Conservation (phyloP, 2,113 vertebrate species). For the Oplegnathus fasciatus region DNA sequence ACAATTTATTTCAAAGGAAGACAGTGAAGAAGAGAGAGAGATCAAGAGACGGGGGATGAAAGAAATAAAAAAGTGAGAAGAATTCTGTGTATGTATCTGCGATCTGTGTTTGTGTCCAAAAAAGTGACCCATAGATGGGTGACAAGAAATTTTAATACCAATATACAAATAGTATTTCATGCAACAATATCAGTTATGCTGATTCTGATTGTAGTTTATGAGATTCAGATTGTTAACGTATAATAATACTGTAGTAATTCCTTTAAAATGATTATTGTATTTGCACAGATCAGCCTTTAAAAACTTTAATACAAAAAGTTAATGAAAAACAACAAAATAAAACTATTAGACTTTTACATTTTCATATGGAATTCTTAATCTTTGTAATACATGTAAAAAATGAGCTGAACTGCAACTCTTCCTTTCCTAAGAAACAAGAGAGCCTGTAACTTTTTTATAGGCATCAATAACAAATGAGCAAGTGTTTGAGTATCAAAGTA, state of each 20-base stretch:
- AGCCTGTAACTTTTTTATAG: neutral
- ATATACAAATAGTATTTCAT: neutral
- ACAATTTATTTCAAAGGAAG: conserved; percentile 83
- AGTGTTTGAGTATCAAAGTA: conserved; percentile 19
- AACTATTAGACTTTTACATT: too few species aligned
- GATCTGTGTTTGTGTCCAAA: neutral
- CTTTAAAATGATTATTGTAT: neutral
- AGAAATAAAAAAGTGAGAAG: conserved; percentile 51
- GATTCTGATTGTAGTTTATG: neutral
- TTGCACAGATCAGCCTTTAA: neutral
- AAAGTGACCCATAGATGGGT: neutral
- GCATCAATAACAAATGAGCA: conserved; percentile 15
- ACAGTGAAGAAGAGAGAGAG: conserved; percentile 53
- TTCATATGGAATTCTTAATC: neutral
- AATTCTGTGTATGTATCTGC: neutral
- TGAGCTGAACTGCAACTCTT: neutral
- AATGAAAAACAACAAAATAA: neutral
- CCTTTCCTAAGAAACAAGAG: neutral
- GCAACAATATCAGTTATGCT: neutral
- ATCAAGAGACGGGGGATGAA: conserved; percentile 43
- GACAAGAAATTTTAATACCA: neutral
- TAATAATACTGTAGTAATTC: neutral
- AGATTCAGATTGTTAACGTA: neutral
- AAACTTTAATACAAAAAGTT: neutral
- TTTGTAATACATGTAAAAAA: neutral